These are phyloP conservation scores for Harmothoe impar DNA, from an alignment of 2,888 invertebrate species.

Conservation along the genomic window DNA sequence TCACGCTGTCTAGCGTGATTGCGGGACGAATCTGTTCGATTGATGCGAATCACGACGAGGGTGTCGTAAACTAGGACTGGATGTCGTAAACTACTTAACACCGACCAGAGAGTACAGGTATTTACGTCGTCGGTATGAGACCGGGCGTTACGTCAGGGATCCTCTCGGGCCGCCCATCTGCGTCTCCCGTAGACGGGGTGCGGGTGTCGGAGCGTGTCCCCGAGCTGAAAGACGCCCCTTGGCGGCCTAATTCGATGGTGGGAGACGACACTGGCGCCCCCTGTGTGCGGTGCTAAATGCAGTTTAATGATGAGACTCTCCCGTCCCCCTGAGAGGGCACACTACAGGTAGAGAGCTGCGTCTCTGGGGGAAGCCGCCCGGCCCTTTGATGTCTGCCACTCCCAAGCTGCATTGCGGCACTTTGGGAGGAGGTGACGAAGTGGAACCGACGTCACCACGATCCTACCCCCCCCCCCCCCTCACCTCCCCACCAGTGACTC, in stretches of 20 bases:
- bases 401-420: conserved; percentile 7
- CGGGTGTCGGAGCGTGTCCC: background rate
- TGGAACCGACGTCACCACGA: background rate
- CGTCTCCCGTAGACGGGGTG: background rate
- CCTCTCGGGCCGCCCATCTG: background rate
- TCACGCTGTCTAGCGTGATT: background rate
- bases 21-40: conserved; percentile 8
- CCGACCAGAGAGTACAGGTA: background rate
- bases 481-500: background rate
- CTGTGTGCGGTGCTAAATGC: conserved; percentile 29
- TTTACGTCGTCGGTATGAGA: background rate
- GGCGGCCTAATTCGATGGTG: conserved; percentile 20
- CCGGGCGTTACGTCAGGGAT: conserved; percentile 12
- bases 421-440: background rate
- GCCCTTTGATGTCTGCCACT: background rate
- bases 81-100: conserved; percentile 11
- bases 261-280: conserved; percentile 12
- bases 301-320: conserved; percentile 38
- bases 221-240: background rate
- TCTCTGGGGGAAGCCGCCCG: too few species aligned
- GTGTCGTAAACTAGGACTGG: background rate
- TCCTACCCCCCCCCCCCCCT: background rate
- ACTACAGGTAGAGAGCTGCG: background rate
- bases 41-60: background rate
- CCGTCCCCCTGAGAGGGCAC: background rate